Evolutionary conservation across 2,113 vertebrate genomes (phyloP).

Genomic region (Megaceryle maxima): DNA sequence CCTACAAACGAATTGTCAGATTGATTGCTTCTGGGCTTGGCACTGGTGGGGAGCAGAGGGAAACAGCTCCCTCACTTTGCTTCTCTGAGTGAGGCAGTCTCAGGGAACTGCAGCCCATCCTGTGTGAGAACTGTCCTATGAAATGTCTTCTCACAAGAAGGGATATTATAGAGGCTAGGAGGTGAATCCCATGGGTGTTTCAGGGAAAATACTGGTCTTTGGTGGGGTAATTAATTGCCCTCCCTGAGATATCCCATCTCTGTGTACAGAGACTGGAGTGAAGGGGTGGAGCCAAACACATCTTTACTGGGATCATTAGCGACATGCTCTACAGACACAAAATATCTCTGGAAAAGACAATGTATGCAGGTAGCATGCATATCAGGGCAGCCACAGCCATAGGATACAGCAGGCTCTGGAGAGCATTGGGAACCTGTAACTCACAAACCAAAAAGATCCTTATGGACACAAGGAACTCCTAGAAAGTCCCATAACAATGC

Average conservation of each 20-base stretch:
- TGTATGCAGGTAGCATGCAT: not conserved
- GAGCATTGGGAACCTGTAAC: not conserved
- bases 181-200: not conserved
- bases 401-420: not conserved
- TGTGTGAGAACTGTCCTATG: not conserved
- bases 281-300: not conserved
- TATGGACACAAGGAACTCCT: no score
- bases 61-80: not conserved
- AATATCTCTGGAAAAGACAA: not conserved
- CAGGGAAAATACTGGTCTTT: not conserved
- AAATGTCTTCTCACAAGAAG: not conserved
- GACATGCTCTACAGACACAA: not conserved
- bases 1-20: not conserved
- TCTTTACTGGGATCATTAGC: not conserved
- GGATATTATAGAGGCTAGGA: not conserved
- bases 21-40: not conserved
- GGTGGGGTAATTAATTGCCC: not conserved
- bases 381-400: not conserved
- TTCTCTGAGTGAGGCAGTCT: not conserved
- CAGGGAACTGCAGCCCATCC: not conserved
- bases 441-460: no score
- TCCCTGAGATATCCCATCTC: not conserved
- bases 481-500: no score
- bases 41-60: accelerated
- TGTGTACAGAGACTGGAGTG: not conserved